Base-by-base conservation (phyloP, 2,888 invertebrate genomes). In the Meliscaeva auricollis region DNA sequence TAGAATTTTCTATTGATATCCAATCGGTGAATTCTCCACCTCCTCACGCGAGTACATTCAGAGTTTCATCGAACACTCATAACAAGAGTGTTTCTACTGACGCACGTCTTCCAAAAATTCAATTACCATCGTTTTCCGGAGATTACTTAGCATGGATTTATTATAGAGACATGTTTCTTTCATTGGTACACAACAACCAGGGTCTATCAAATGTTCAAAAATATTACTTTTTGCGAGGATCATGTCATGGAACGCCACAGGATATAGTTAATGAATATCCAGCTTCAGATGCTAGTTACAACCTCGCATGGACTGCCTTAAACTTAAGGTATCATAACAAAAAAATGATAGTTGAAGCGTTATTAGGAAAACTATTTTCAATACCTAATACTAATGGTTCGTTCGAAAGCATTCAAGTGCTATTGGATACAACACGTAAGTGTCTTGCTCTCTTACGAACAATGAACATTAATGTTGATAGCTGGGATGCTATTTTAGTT, bases 71-170 rank as follows among this genome's bases (percentile, higher is more conserved):
- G 41, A 41, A 41, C 13, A 3, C 13, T 11, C 41, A 41, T 11
- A 41, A 41, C 62, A 72, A 87, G n/a, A 78, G 48, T 44, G 17
- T 62, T 41, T 11, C 1, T 17, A 41, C 50, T 7, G 52, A 62
- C 6, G 64, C 66, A 6, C 64, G 76, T 15, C 58, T 82, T 9
- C 77, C 73, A 0, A 78, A 70, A 74, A 74, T 74, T 3, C 60
- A 69, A 26, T 35, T 74, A 1, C 77, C 82, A 0, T 38, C 41
- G 8, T 82, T 82, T 64, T 72, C 70, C 11, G 76, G 76, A 1
- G 60, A 82, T 32, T 73, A 82, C n/a, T 15, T 72, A 2, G 35
- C 69, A 0, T 82, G 72, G 76, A 66, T 82, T 11, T 77, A 72
- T 8, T 82, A 73, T 26, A 32, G 54, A 13, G 76, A 68, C 30